phyloP scores from a whole-genome alignment of 1,140 invertebrate species.

The Drosophila takahashii region DNA sequence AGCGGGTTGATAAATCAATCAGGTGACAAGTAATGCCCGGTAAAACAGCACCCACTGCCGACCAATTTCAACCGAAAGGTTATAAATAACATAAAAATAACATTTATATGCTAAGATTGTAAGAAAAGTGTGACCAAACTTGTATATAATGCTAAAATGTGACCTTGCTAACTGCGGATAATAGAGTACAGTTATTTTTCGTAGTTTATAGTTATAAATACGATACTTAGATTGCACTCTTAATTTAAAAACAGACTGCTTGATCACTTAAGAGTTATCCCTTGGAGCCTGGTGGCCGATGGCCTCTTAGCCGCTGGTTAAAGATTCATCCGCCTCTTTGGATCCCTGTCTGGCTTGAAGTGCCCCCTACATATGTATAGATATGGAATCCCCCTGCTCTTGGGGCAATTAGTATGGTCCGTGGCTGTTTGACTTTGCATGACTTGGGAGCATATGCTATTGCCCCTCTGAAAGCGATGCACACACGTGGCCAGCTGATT shows the following conservation, averaged over 20 bases:
- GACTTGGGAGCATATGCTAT: conserved; percentile 69
- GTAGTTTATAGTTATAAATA: too few species aligned
- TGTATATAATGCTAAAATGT: background rate
- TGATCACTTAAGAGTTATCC: too few species aligned
- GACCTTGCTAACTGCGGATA: background rate
- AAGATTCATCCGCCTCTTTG: conserved; percentile 32
- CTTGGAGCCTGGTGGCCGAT: background rate
- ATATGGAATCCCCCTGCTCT: background rate
- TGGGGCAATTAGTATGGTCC: conserved; percentile 60
- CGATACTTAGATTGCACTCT: too few species aligned
- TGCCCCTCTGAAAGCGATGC: conserved; percentile 32
- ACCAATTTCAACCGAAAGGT: too few species aligned
- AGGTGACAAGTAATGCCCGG: conserved; percentile 15
- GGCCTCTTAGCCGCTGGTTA: conserved; percentile 26
- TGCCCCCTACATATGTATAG: conserved; percentile 1
- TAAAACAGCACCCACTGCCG: conserved; percentile 13
- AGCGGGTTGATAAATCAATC: conserved; percentile 42
- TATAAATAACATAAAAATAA: too few species aligned
- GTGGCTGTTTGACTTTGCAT: conserved; percentile 66
- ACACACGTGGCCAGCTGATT: conserved; percentile 78
- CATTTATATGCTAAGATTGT: too few species aligned
- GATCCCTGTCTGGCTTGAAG: conserved; percentile 25
- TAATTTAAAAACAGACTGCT: too few species aligned
- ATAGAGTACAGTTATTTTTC: too few species aligned
- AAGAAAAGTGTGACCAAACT: background rate